A percentile compares a stretch with the other conserved stretches of the same genome.
Conservation (phyloP, 2,888 invertebrate species). For the Rhagonycha fulva region DNA sequence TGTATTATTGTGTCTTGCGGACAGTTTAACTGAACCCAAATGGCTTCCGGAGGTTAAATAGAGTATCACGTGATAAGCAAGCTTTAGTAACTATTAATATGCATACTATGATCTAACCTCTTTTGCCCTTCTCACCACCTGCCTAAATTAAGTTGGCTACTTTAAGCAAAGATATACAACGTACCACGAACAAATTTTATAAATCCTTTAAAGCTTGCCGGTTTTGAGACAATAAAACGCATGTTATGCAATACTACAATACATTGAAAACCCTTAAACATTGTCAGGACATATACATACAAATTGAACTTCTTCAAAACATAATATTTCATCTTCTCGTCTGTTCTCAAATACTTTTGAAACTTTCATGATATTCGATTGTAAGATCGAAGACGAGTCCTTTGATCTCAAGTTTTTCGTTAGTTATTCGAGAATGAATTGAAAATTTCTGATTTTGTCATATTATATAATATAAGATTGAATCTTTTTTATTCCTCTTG, state of each 20-base stretch:
- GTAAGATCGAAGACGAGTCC: constrained; percentile 5
- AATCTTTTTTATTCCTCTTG: neutral
- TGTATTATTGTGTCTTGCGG: constrained; percentile 6
- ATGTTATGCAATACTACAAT: constrained; percentile 7
- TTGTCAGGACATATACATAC: constrained; percentile 12
- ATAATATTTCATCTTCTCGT: constrained; percentile 16
- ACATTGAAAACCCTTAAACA: constrained; percentile 10
- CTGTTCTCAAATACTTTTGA: constrained; percentile 17
- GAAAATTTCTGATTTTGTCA: neutral
- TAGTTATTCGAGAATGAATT: constrained; percentile 17
- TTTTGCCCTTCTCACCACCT: constrained; percentile 26
- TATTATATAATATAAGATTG: neutral
- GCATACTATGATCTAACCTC: constrained; percentile 31
- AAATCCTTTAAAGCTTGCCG: neutral
- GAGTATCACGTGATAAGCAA: constrained; percentile 33
- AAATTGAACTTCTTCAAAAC: constrained; percentile 16
- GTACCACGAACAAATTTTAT: constrained; percentile 8
- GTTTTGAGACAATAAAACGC: constrained; percentile 14
- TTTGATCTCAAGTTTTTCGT: constrained; percentile 7
- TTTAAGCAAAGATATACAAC: constrained; percentile 11
- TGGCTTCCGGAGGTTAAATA: constrained; percentile 38
- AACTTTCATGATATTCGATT: constrained; percentile 22
- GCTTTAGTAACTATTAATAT: constrained; percentile 35
- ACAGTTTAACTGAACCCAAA: constrained; percentile 34
- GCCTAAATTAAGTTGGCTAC: constrained; percentile 25